Evolutionary conservation across 2,113 vertebrate species (phyloP).

Genomic region (Oncorhynchus tshawytscha): DNA sequence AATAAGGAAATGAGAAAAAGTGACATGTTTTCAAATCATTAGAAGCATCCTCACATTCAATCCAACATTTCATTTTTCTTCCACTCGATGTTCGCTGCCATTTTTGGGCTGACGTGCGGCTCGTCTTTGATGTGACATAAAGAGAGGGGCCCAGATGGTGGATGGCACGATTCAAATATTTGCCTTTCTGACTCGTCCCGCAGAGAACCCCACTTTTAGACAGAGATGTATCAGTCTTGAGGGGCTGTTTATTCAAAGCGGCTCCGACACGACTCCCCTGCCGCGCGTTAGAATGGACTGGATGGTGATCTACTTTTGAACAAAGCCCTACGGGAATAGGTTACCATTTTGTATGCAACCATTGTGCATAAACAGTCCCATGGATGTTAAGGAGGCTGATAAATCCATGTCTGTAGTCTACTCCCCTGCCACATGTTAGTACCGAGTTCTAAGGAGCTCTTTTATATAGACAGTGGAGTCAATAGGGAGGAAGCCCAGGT

Average conservation of each 20-base stretch:
- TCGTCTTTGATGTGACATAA: not conserved
- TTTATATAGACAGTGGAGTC: constrained; percentile 61
- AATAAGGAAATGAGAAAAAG: not conserved
- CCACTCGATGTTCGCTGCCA: too few species aligned
- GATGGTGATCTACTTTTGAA: too few species aligned
- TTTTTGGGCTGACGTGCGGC: not conserved
- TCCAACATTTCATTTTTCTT: too few species aligned
- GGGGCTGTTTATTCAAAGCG: constrained; percentile 31
- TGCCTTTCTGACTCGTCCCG: not conserved
- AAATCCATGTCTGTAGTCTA: too few species aligned
- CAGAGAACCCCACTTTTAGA: not conserved
- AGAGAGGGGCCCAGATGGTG: not conserved
- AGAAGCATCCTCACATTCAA: not conserved
- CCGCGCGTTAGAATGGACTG: constrained; percentile 18
- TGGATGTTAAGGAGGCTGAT: too few species aligned
- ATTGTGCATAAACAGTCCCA: too few species aligned
- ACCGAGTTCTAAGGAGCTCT: not conserved
- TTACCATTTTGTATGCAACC: too few species aligned
- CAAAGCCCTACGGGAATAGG: too few species aligned
- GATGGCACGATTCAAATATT: constrained; percentile 2
- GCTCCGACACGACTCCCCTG: constrained; percentile 10
- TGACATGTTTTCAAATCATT: not conserved
- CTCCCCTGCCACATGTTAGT: too few species aligned
- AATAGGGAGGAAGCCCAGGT: constrained; percentile 50
- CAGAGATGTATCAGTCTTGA: constrained; percentile 13